Conservation (phyloP, 2,888 invertebrate species). For the Drosophila testacea region DNA sequence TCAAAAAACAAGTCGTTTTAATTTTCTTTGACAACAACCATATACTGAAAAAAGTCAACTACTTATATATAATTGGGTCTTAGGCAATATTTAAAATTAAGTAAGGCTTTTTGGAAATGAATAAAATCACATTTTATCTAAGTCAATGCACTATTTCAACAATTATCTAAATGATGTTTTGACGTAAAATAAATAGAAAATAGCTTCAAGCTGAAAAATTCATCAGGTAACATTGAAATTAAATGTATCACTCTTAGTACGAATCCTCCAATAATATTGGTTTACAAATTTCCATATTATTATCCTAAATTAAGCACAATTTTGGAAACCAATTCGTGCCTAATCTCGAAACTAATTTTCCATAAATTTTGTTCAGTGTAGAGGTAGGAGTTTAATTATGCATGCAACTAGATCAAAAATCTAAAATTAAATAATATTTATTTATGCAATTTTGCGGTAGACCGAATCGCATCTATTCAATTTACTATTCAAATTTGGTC, state of each 20-base stretch:
- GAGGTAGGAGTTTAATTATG: slow-evolving; percentile 44
- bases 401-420: slow-evolving; percentile 50
- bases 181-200: not conserved
- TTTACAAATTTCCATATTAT: not conserved
- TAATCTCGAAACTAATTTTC: not conserved
- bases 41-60: too few species aligned
- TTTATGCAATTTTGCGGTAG: slow-evolving; percentile 70
- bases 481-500: slow-evolving; percentile 57
- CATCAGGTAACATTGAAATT: too few species aligned
- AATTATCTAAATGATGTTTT: too few species aligned
- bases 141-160: not conserved
- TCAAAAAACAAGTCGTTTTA: too few species aligned
- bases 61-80: too few species aligned
- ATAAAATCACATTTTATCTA: not conserved
- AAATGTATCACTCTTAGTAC: too few species aligned
- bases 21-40: too few species aligned
- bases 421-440: slow-evolving; percentile 69
- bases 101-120: not conserved
- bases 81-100: too few species aligned
- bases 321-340: not conserved
- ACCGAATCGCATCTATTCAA: slow-evolving; percentile 65
- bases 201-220: not conserved
- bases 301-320: not conserved
- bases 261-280: too few species aligned
- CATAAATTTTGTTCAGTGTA: slow-evolving; percentile 15